phyloP scores from a whole-genome alignment of 2,888 invertebrate species.

The Ditula angustiorana region DNA sequence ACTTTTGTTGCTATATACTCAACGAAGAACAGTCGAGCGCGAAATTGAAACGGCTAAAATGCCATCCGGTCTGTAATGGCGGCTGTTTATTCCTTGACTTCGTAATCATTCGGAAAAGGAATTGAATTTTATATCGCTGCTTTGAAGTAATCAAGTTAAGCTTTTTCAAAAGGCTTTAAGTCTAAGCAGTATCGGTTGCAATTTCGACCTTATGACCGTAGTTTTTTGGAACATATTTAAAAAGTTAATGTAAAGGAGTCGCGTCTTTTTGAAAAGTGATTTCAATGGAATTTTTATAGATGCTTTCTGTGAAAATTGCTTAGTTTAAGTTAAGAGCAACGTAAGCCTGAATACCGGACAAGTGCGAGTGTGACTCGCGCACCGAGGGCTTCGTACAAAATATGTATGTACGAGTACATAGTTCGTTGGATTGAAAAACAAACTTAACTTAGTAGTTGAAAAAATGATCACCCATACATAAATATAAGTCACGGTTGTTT shows the following conservation, averaged over 20 bases:
- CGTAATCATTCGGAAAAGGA: slow-evolving; percentile 15
- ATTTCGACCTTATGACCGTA: background rate
- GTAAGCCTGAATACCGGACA: too few relatives aligned
- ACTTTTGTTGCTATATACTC: slow-evolving; percentile 31
- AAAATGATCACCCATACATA: too few relatives aligned
- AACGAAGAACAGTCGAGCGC: slow-evolving; percentile 22
- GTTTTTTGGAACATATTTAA: background rate
- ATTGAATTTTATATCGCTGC: slow-evolving; percentile 14
- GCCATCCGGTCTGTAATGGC: slow-evolving; percentile 31
- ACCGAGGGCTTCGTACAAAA: too few relatives aligned
- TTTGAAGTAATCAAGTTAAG: slow-evolving; percentile 22
- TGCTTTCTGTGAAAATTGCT: too few relatives aligned
- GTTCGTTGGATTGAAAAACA: too few relatives aligned
- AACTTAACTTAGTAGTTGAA: too few relatives aligned
- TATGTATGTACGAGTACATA: too few relatives aligned
- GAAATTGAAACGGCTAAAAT: slow-evolving; percentile 33
- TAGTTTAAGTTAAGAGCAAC: too few relatives aligned
- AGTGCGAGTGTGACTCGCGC: too few relatives aligned
- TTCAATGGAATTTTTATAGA: background rate
- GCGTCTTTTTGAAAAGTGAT: background rate
- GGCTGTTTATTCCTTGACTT: slow-evolving; percentile 21
- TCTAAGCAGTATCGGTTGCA: background rate
- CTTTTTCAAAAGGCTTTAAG: background rate
- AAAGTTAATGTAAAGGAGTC: background rate
- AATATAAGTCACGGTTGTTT: too few relatives aligned